These are phyloP conservation scores for Camponotus fellah DNA, from an alignment of 2,888 invertebrate genomes.

Conservation along the genomic window DNA sequence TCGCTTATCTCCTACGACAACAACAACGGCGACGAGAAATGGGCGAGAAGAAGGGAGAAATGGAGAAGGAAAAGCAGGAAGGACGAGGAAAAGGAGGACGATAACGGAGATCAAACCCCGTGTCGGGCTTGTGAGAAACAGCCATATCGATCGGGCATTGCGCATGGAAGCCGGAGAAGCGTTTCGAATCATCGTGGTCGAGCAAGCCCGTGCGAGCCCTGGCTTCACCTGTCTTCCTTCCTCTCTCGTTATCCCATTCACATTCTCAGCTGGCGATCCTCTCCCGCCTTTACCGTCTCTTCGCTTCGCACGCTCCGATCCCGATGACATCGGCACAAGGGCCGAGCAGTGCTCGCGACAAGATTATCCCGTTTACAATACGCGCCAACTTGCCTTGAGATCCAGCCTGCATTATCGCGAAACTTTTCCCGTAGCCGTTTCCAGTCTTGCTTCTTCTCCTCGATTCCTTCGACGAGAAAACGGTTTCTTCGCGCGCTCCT, in stretches of 20 bases:
- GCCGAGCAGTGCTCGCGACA: slow-evolving; percentile 49
- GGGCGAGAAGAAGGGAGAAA: background rate
- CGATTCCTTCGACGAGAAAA: background rate
- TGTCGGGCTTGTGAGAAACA: slow-evolving; percentile 70
- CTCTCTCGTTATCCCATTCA: background rate
- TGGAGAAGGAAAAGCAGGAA: slow-evolving; percentile 18
- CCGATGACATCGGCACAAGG: background rate
- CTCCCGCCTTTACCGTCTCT: slow-evolving; percentile 16
- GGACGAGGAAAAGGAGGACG: slow-evolving; percentile 45
- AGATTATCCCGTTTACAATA: slow-evolving; percentile 72
- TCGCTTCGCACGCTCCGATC: background rate
- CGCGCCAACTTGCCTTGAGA: slow-evolving; percentile 58
- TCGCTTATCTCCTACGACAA: slow-evolving; percentile 58
- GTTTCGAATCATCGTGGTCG: slow-evolving; percentile 70
- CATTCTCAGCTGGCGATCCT: slow-evolving; percentile 16
- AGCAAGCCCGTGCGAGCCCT: slow-evolving; percentile 43
- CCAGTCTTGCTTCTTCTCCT: slow-evolving; percentile 11
- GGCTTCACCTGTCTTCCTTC: background rate
- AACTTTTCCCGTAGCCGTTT: slow-evolving; percentile 75
- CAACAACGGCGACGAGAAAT: slow-evolving; percentile 32
- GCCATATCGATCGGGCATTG: slow-evolving; percentile 72
- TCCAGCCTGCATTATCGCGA: slow-evolving; percentile 78
- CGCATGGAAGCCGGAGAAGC: slow-evolving; percentile 65
- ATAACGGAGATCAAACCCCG: slow-evolving; percentile 68
- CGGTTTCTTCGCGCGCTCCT: slow-evolving; percentile 2